phyloP scores from a whole-genome alignment of 1,140 invertebrate species.

The Centruroides vittatus region DNA sequence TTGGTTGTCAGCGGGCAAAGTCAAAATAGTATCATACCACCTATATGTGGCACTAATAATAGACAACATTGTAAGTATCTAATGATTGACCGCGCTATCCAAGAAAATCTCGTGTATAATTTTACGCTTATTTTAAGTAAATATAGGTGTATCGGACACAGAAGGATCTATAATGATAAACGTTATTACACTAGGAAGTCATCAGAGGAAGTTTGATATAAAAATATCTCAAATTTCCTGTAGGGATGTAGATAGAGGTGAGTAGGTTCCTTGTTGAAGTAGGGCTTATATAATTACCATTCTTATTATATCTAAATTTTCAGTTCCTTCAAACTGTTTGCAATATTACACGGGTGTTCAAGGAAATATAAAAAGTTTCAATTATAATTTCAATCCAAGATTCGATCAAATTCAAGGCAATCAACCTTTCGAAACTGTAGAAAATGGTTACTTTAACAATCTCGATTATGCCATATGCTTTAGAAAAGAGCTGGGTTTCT shows the following conservation, averaged over 20 bases:
- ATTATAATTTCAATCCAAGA: slow-evolving; percentile 29
- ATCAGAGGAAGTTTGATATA: no score
- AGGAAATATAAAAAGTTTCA: slow-evolving; percentile 48
- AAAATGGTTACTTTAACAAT: slow-evolving; percentile 38
- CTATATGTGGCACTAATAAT: slow-evolving; percentile 61
- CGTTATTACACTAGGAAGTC: no score
- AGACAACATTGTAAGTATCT: slow-evolving; percentile 61
- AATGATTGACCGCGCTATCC: no score
- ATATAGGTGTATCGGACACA: no score
- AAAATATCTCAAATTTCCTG: no score
- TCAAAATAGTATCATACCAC: slow-evolving; percentile 48
- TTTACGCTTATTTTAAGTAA: no score
- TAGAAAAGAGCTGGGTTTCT: slow-evolving; percentile 37
- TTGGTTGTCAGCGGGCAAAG: slow-evolving; percentile 48
- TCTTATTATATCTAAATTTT: slow-evolving; percentile 18
- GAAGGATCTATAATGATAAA: no score
- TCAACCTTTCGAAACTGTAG: background rate
- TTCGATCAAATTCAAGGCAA: no score
- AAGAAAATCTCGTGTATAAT: no score
- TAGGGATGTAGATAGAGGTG: no score
- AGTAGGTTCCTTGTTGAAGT: no score
- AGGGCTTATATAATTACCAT: no score
- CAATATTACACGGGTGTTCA: slow-evolving; percentile 46
- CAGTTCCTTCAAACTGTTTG: slow-evolving; percentile 45
- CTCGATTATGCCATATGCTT: slow-evolving; percentile 64